These are phyloP conservation scores for Chionoecetes opilio DNA, from an alignment of 1,140 invertebrate genomes.

Conservation along the genomic window DNA sequence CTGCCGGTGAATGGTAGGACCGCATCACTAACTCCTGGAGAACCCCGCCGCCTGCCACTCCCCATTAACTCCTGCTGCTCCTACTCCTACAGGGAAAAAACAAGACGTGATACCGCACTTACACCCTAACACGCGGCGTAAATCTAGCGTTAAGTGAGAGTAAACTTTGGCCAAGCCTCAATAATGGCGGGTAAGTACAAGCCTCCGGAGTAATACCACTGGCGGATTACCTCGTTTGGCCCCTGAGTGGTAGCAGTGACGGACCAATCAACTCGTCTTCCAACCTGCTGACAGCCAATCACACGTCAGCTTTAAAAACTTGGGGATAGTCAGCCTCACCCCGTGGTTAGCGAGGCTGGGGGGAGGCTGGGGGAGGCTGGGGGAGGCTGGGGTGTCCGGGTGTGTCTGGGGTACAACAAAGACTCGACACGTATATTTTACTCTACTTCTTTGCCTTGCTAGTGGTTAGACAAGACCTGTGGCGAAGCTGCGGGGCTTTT, in stretches of 20 bases:
- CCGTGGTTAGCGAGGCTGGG: background rate
- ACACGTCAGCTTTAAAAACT: background rate
- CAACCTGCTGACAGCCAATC: background rate
- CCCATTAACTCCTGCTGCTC: background rate
- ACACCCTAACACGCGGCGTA: conserved; percentile 21
- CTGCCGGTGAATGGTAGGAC: background rate
- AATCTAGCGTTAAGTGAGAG: conserved; percentile 61
- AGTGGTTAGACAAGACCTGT: conserved; percentile 5
- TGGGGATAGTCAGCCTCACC: background rate
- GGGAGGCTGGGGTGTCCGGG: background rate
- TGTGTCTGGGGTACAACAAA: background rate
- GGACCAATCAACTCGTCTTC: conserved; percentile 30
- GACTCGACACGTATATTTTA: background rate
- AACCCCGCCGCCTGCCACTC: background rate
- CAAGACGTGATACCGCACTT: background rate
- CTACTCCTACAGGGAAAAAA: background rate
- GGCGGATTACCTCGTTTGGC: background rate
- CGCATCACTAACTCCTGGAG: background rate
- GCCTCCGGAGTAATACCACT: background rate
- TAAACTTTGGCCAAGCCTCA: background rate
- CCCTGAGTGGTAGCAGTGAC: conserved; percentile 5
- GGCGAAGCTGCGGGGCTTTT: background rate
- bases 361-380: background rate
- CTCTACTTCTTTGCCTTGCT: background rate
- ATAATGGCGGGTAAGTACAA: conserved; percentile 53